Evolutionary conservation across 2,888 invertebrate genomes (phyloP).

Genomic region (Branchipolynoe longqiensis): DNA sequence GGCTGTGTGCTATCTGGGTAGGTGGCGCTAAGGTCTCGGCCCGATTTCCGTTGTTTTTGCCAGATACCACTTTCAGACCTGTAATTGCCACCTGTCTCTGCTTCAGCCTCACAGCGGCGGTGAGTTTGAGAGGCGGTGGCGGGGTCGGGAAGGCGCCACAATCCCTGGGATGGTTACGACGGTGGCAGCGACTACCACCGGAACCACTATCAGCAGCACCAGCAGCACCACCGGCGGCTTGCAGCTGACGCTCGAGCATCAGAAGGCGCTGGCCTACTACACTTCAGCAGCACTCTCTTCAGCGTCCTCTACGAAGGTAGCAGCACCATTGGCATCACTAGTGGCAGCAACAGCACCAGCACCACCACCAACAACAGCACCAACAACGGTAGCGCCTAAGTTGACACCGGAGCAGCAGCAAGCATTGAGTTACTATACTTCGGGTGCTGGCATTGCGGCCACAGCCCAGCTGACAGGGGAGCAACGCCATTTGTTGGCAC

Average conservation of each 20-base stretch:
- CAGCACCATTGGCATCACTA: neutral
- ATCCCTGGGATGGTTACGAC: too few relatives aligned
- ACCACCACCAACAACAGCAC: neutral
- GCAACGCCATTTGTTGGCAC: constrained; percentile 7
- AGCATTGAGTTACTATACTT: neutral
- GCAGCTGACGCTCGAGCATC: neutral
- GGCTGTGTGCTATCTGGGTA: too few relatives aligned
- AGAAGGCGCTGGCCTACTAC: neutral
- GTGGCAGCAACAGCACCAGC: neutral
- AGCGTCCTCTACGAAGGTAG: neutral
- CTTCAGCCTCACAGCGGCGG: too few relatives aligned
- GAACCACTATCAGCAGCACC: too few relatives aligned
- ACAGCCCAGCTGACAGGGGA: neutral
- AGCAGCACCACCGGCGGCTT: too few relatives aligned
- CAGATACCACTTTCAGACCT: too few relatives aligned
- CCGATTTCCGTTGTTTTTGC: too few relatives aligned
- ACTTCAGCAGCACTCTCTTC: neutral
- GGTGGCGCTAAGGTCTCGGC: too few relatives aligned
- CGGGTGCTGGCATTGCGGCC: neutral
- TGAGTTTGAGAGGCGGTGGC: too few relatives aligned
- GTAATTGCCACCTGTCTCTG: too few relatives aligned
- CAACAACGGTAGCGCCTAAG: neutral
- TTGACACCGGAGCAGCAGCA: constrained; percentile 10
- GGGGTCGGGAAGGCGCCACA: too few relatives aligned
- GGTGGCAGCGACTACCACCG: too few relatives aligned